phyloP scores from a whole-genome alignment of 1,140 invertebrate genomes.

The Drosophila tsacasi region DNA sequence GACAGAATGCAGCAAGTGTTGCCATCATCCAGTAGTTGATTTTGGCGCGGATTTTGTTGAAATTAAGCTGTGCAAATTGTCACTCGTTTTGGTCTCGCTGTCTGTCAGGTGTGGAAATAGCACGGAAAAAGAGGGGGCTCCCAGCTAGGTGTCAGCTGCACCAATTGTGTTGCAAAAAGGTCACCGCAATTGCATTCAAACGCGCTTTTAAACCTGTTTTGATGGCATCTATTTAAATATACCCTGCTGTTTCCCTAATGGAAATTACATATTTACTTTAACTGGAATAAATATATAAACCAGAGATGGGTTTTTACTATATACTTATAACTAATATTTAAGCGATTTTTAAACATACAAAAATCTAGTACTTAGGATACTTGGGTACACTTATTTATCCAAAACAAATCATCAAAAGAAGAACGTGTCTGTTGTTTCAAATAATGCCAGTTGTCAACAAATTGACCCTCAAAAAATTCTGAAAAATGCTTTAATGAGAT shows the following conservation, averaged over 20 bases:
- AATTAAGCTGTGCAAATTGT: constrained; percentile 24
- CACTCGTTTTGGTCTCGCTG: neutral
- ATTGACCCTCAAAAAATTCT: no score
- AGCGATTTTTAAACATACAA: neutral
- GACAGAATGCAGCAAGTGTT: constrained; percentile 8
- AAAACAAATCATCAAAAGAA: no score
- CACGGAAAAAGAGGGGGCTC: neutral
- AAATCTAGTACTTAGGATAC: no score
- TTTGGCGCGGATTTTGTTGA: constrained; percentile 19
- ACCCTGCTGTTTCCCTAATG: neutral
- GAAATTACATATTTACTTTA: neutral
- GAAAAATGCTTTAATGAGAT: no score
- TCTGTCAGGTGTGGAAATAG: neutral
- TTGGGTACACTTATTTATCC: no score
- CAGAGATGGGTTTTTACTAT: neutral
- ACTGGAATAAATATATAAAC: neutral
- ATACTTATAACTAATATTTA: no score
- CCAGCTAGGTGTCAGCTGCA: constrained; percentile 37
- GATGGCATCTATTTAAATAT: neutral
- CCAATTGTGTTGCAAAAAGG: constrained; percentile 48
- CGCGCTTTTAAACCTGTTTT: neutral
- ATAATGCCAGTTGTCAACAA: no score
- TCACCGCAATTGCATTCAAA: constrained; percentile 28
- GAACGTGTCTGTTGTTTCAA: no score
- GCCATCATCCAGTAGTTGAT: constrained; percentile 5